These are phyloP conservation scores for Leptoteleia sp. DNA, from an alignment of 1,140 invertebrate genomes.

Conservation along the genomic window DNA sequence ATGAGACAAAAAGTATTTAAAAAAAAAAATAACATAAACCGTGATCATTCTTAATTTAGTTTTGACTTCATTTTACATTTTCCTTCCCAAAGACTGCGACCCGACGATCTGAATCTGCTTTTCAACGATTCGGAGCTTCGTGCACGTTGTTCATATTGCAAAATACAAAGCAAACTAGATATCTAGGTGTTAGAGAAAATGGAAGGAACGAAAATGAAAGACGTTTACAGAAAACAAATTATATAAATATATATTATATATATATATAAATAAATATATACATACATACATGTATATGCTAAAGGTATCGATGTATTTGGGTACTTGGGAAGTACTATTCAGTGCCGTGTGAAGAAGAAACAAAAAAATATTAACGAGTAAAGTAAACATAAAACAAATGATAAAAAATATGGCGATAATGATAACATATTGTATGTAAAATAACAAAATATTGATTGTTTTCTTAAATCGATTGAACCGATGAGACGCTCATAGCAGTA, in stretches of 20 bases:
- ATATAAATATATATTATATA: slow-evolving; percentile 44
- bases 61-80: slow-evolving; percentile 37
- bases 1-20: slow-evolving; percentile 48
- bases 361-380: slow-evolving; percentile 28
- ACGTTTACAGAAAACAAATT: slow-evolving; percentile 62
- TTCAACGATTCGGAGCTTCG: too few relatives aligned
- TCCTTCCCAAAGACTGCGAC: slow-evolving; percentile 45
- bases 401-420: slow-evolving; percentile 64
- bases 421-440: slow-evolving; percentile 63
- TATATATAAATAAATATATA: too few relatives aligned
- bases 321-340: slow-evolving; percentile 68
- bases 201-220: slow-evolving; percentile 29
- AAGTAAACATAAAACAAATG: slow-evolving; percentile 7
- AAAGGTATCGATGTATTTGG: slow-evolving; percentile 76
- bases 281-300: slow-evolving; percentile 70
- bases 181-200: slow-evolving; percentile 70
- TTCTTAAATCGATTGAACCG: slow-evolving; percentile 61
- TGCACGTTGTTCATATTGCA: slow-evolving; percentile 9
- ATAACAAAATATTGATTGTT: slow-evolving; percentile 70
- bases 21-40: slow-evolving; percentile 49
- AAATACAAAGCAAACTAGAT: slow-evolving; percentile 37
- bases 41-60: slow-evolving; percentile 58
- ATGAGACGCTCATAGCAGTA: slow-evolving; percentile 65
- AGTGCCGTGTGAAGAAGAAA: slow-evolving; percentile 55
- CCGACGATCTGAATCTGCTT: too few relatives aligned